These are phyloP conservation scores for Listrodromus nycthemerus DNA, from an alignment of 2,888 invertebrate species.

Conservation along the genomic window DNA sequence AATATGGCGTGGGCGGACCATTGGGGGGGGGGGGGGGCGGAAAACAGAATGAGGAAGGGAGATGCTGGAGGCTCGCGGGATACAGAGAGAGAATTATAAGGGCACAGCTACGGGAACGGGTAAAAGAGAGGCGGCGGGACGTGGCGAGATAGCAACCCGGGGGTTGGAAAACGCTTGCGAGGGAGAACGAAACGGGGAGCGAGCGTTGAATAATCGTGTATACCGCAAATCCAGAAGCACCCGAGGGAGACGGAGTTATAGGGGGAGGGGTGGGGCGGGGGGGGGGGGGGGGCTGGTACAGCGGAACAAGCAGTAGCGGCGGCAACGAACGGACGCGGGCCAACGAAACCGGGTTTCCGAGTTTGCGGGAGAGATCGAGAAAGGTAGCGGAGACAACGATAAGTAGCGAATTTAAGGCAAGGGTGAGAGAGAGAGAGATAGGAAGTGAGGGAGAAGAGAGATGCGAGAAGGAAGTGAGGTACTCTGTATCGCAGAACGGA, in stretches of 20 bases:
- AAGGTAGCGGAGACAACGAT: conserved; percentile 49
- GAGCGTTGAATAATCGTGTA: conserved; percentile 75
- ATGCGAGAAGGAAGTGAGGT: conserved; percentile 19
- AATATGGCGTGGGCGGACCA: conserved; percentile 54
- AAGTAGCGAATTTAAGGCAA: conserved; percentile 42
- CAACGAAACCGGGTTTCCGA: conserved; percentile 69
- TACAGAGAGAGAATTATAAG: conserved; percentile 64
- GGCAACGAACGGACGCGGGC: conserved; percentile 25
- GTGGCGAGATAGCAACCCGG: conserved; percentile 66
- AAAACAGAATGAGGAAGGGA: conserved; percentile 58
- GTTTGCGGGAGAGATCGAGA: conserved; percentile 56
- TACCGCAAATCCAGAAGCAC: conserved; percentile 77
- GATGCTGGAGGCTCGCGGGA: conserved; percentile 50
- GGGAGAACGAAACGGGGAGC: conserved; percentile 42
- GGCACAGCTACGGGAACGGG: conserved; percentile 41
- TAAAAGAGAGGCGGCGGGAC: conserved; percentile 63
- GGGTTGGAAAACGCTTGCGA: conserved; percentile 39
- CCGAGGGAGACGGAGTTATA: conserved; percentile 63
- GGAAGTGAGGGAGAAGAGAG: conserved; percentile 5
- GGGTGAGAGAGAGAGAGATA: conserved; percentile 15
- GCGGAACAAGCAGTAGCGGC: conserved; percentile 19
- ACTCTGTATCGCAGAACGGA: conserved; percentile 24
- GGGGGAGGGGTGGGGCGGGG: conserved; percentile 43
- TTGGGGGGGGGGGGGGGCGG: conserved; percentile 55
- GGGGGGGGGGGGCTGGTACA: conserved; percentile 36